Evolutionary conservation across 2,797 vertebrate species (phyloP), one percentile per base, ranked within the genome.

Genomic region (Malacoctenus gilli): DNA sequence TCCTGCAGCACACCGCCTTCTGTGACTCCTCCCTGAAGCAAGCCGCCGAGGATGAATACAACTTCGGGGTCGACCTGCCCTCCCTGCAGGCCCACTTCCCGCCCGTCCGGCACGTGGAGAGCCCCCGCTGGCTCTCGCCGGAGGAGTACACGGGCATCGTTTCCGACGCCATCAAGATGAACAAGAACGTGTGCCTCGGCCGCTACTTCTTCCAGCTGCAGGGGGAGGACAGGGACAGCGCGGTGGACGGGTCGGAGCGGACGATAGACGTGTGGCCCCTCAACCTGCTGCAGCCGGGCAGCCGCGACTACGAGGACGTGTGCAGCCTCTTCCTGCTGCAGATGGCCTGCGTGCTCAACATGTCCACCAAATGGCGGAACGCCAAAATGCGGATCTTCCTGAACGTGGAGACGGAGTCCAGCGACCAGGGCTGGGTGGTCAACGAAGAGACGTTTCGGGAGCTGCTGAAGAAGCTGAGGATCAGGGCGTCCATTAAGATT

Each of bases 341-440:
- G 87, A 96, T 97, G 95, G 95, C 95, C 1, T 96, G 95, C 6
- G 93, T 97, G 53, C 90, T 97, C 50, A 94, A 94, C 90, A 97
- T 97, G 95, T 93, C 94, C 48, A 87, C 25, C 65, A 91, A 92
- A 15, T 97, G 95, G 95, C 93, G 93, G 15, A 87, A 88, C 0
- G 94, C 94, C 0, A 85, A 89, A 14, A 92, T 97, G 48, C 90
- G 94, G 16, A 94, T 96, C 83, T 96, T 96, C 70, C 85, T 96
- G 41, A 95, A 95, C 2, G 89, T 94, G 61, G 94, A 92, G 82
- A 87, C 87, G 0, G 79, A 92, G 64, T 92, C 92, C 5, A 85
- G 62, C 1, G 92, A 94, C 78, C 93, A 92, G 32, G 87, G 93
- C n/a, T 95, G 95, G 91, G 86, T 93, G 5, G 87, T 90, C 0